These are phyloP conservation scores for Anguilla marmorata DNA, from an alignment of 2,797 vertebrate genomes.

Conservation along the genomic window DNA sequence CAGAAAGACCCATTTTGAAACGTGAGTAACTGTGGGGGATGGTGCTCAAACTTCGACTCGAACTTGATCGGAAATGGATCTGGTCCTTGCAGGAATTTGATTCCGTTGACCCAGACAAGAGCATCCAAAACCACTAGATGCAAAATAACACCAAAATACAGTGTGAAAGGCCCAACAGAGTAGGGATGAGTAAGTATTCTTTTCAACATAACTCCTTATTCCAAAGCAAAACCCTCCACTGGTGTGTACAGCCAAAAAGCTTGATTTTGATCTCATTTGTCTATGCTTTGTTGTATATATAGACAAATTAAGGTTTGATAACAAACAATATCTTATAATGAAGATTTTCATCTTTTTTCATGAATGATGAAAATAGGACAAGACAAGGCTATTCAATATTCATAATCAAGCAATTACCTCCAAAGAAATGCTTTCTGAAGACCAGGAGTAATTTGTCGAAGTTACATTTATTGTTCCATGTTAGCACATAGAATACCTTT, in stretches of 20 bases:
- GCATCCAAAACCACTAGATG: neutral
- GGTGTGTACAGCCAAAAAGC: neutral
- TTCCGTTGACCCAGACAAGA: neutral
- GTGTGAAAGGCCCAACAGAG: too few relatives aligned
- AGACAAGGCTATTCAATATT: neutral
- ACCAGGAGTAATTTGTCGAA: conserved; percentile 72
- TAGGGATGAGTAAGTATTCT: neutral
- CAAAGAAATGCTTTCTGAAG: neutral
- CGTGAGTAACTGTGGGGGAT: too few relatives aligned
- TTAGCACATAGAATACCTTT: conserved; percentile 79
- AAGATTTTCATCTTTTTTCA: neutral
- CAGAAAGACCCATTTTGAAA: too few relatives aligned
- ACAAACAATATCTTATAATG: neutral
- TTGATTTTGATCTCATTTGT: neutral
- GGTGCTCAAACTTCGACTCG: too few relatives aligned
- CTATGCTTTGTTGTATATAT: neutral
- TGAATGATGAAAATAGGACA: neutral
- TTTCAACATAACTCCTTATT: neutral
- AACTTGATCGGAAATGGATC: too few relatives aligned
- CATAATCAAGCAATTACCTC: neutral
- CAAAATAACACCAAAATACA: neutral
- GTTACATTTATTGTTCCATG: conserved; percentile 92
- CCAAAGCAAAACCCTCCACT: neutral
- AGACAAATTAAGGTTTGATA: neutral
- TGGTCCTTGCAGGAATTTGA: neutral